A percentile compares a stretch with the other conserved stretches of the same genome.
These are phyloP conservation scores for Heterotilapia buettikoferi DNA, from an alignment of 2,113 vertebrate genomes.

Conservation along the genomic window DNA sequence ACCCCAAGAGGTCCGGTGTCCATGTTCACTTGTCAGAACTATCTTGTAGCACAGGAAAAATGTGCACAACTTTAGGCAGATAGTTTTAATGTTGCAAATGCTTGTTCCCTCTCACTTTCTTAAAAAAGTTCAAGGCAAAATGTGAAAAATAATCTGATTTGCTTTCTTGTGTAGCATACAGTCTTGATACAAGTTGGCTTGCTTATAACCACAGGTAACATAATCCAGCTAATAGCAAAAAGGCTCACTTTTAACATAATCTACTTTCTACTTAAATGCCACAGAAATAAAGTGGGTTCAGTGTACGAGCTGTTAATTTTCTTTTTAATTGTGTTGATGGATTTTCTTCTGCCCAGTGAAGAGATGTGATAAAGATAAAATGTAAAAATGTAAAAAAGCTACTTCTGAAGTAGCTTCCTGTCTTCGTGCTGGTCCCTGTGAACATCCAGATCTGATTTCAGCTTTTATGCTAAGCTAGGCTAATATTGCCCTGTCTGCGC, in stretches of 20 bases:
- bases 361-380: background rate
- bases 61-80: background rate
- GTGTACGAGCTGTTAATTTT: background rate
- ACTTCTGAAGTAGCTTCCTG: background rate
- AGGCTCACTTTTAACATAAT: background rate
- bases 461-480: background rate
- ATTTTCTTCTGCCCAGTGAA: background rate
- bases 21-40: background rate
- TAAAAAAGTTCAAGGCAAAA: background rate
- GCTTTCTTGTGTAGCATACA: background rate
- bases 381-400: background rate
- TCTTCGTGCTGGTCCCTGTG: background rate
- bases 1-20: background rate
- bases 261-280: background rate
- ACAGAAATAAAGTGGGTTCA: background rate
- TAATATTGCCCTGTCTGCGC: background rate
- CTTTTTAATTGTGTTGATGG: background rate
- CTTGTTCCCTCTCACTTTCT: background rate
- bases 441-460: background rate
- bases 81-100: background rate
- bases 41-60: background rate
- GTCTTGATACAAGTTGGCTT: no score
- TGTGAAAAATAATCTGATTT: background rate
- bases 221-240: background rate
- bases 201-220: background rate